Evolutionary conservation across 2,797 vertebrate species (phyloP).

Genomic region (Anisognathus igniventris): DNA sequence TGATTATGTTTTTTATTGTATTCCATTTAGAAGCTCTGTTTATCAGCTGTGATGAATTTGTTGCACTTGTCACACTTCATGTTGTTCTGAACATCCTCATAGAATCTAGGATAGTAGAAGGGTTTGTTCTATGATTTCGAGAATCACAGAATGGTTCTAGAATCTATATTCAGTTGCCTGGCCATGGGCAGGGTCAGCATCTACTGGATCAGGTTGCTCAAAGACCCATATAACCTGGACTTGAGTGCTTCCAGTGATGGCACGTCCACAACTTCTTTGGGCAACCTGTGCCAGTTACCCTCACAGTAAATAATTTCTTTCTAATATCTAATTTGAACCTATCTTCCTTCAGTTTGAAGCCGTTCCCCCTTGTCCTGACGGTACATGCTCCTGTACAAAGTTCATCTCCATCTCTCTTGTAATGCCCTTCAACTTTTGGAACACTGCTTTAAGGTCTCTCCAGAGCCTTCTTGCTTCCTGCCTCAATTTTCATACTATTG

Average conservation of each 20-base stretch:
- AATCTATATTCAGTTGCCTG: neutral
- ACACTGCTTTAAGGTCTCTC: neutral
- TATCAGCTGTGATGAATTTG: neutral
- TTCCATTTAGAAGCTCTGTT: neutral
- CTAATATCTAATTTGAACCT: neutral
- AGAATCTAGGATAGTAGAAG: neutral
- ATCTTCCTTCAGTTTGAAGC: neutral
- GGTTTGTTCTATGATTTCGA: neutral
- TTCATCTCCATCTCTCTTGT: neutral
- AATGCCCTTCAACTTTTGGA: neutral
- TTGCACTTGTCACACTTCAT: neutral
- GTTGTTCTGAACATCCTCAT: neutral
- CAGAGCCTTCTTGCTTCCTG: neutral
- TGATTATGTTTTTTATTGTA: neutral
- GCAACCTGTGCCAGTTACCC: neutral
- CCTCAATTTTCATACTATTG: neutral
- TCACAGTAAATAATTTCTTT: neutral
- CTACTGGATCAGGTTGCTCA: neutral
- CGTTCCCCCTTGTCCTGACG: neutral
- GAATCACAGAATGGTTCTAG: neutral
- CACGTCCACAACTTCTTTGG: neutral
- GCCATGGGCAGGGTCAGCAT: neutral
- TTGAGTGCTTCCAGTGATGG: neutral
- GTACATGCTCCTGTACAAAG: neutral
- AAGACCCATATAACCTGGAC: neutral